Conservation (phyloP, 2,113 vertebrate genomes). For the Epinephelus fuscoguttatus region DNA sequence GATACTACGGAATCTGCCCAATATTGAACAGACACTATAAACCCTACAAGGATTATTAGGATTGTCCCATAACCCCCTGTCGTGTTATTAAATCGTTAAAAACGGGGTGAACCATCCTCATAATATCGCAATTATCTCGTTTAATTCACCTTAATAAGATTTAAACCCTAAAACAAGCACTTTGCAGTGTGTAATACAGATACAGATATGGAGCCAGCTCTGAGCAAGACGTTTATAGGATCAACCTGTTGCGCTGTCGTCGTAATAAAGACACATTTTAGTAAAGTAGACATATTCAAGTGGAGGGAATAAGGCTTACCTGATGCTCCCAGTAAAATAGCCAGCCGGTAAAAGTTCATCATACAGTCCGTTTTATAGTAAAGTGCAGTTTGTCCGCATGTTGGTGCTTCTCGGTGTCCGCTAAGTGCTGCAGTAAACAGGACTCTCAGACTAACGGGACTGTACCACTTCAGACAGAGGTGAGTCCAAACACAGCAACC, state of each 20-base stretch:
- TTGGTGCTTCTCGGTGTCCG: slow-evolving; percentile 46
- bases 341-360: slow-evolving; percentile 76
- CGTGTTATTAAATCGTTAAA: background rate
- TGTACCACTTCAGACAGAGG: slow-evolving; percentile 77
- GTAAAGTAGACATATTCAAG: background rate
- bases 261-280: background rate
- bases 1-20: background rate
- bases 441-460: slow-evolving; percentile 72
- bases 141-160: background rate
- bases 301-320: slow-evolving; percentile 64
- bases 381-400: slow-evolving; percentile 52
- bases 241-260: slow-evolving; percentile 77
- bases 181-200: background rate
- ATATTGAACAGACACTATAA: background rate
- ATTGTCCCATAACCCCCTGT: background rate
- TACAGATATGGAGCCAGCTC: background rate
- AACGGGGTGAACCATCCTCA: background rate
- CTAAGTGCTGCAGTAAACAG: slow-evolving; percentile 36
- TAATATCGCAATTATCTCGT: background rate
- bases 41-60: background rate
- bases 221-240: slow-evolving; percentile 17
- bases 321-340: slow-evolving; percentile 64
- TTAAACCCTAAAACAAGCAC: background rate
- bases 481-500: slow-evolving; percentile 3
- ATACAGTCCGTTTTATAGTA: slow-evolving; percentile 50